Base-by-base conservation (phyloP, 2,888 invertebrate species). In the Dione juno region DNA sequence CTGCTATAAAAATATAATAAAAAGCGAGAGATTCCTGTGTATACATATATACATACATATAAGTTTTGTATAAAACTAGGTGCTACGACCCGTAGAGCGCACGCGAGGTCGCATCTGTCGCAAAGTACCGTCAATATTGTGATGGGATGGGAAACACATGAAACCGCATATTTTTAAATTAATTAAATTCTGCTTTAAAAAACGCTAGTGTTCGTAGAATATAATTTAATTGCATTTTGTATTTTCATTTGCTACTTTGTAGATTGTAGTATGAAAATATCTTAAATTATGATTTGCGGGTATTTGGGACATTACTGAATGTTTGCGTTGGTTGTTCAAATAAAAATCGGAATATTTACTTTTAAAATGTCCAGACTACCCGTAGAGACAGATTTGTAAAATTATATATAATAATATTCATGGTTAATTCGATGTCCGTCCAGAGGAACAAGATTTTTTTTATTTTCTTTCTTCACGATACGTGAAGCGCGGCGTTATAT, bases 51-150 rank as follows among this genome's bases (percentile, higher is more conserved):
- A 21, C 13, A 52, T 11, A 16, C n/a, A 37, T 57, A 16, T 57
- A 35, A 16, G n/a, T 57, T 37, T 37, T 7, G 16, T 16, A 40
- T n/a, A 54, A 35, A 40, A 57, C 21, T 43, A 43, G 10, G 45
- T 64, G 50, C 35, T 16, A 40, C 37, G 64, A 50, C 37, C 48
- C 40, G 64, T 48, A 11, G 14, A 53, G 61, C 53, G 53, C 61
- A 28, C 28, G 48, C 48, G 53, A 37, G 53, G 52, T 45, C 63
- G 45, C 59, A 59, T 69, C 63, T 69, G 54, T 59, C 45, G 59
- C 61, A 67, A 16, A 52, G 52, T 52, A 57, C 67, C 50, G 35
- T 50, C 64, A 63, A 59, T 45, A 61, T 61, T 28, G 45, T 45
- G 11, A 61, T 28, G 45, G 58, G 11, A 61, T 28, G 45, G 58